A percentile compares a stretch with the other conserved stretches of the same genome.
These are phyloP conservation scores for Crocidura indochinensis DNA, from an alignment of 2,797 vertebrate genomes.

Conservation along the genomic window DNA sequence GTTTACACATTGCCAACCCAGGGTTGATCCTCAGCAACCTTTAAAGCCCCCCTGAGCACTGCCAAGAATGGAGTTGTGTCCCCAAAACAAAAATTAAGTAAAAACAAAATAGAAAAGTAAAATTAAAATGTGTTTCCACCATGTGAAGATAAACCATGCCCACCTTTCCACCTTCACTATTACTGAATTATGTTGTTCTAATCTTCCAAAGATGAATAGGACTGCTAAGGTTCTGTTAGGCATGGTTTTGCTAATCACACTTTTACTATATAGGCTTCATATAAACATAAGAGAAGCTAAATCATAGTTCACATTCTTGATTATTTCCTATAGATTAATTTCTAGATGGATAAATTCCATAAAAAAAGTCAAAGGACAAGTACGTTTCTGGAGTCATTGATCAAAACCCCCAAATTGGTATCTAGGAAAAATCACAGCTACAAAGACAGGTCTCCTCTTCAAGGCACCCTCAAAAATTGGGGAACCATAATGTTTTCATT, in stretches of 20 bases:
- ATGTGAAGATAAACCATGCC: neutral
- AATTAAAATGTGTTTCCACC: conserved; percentile 1
- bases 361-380: neutral
- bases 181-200: neutral
- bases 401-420: neutral
- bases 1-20: too few relatives aligned
- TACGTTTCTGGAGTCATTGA: neutral
- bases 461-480: neutral
- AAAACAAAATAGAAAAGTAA: conserved; percentile 1
- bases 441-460: neutral
- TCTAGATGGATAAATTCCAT: neutral
- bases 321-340: conserved; percentile 45
- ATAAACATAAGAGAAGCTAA: neutral
- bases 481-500: too few relatives aligned
- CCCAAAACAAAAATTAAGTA: too few relatives aligned
- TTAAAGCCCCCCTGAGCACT: too few relatives aligned
- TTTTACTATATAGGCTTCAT: conserved; percentile 23
- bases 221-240: neutral
- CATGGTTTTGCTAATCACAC: neutral
- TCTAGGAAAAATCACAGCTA: neutral
- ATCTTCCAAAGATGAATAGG: neutral
- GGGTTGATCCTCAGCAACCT: too few relatives aligned
- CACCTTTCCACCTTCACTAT: neutral
- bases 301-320: conserved; percentile 38
- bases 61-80: too few relatives aligned